Evolutionary conservation across 2,113 vertebrate genomes (phyloP), one percentile per base, ranked within the genome.

Genomic region (Ptilonorhynchus violaceus): DNA sequence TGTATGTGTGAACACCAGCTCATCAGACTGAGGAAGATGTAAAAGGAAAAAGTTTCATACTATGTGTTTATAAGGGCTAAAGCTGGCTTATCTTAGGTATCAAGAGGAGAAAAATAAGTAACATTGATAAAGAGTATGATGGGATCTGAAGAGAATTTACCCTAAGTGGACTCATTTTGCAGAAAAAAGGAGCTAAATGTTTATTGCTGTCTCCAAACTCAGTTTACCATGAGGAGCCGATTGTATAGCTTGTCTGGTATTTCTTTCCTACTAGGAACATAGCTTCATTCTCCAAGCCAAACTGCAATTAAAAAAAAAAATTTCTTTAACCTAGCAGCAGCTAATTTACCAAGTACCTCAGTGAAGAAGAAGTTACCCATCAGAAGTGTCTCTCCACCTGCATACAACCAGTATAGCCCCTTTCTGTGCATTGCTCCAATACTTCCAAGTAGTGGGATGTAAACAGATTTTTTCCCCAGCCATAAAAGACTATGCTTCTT

Each of bases 401-500:
- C 31, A 66, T 17, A 63, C 21, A 77, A 39, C 3, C 15, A 46
- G 25, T 13, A 62, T 10, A 74, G 21, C 1, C 5, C 7, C 8
- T 67, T 87, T 67, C 50, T 70, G 10, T 73, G 13, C 41, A 62
- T 53, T 73, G 14, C 5, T 58, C 15, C 37, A 59, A 30, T 77
- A 44, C 28, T 91, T 89, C 33, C 35, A 41, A 72, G 23, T 15
- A 53, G 14, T 55, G 23, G 21, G 10, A 62, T 42, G 56, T 11
- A 81, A 91, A 35, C 2, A 70, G 33, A 16, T 7, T 15, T 55
- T 77, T 62, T 17, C 7, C 17, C 13, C 4, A 85, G 33, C 3
- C 4, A 7, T 59, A 68, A 63, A 1, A 15, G 28, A 59, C 13
- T 47, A 10, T 0, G 0, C 1, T 70, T 55, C 52, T 87, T 19